Evolutionary conservation across 2,888 invertebrate species (phyloP).

Genomic region (Cephalotes varians): DNA sequence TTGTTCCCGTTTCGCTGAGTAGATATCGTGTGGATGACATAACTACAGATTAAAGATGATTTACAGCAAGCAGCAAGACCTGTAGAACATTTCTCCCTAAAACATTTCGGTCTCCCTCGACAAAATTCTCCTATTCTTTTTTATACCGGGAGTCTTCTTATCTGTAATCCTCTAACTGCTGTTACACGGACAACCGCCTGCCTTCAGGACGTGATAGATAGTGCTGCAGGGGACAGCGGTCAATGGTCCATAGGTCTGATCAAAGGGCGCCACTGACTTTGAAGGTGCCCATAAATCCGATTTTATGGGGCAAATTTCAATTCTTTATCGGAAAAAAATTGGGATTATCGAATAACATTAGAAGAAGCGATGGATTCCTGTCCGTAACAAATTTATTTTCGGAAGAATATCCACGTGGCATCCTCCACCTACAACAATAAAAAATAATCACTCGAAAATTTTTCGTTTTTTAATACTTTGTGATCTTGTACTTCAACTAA

Average conservation of each 20-base stretch:
- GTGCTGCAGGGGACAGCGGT: constrained; percentile 58
- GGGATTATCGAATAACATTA: constrained; percentile 44
- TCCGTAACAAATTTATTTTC: constrained; percentile 21
- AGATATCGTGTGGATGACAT: constrained; percentile 48
- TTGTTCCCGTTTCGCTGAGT: constrained; percentile 41
- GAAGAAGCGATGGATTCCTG: background rate
- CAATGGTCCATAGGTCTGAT: constrained; percentile 64
- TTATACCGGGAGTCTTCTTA: constrained; percentile 61
- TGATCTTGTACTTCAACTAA: background rate
- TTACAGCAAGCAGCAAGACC: constrained; percentile 29
- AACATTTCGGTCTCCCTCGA: constrained; percentile 19
- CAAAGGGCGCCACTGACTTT: constrained; percentile 60
- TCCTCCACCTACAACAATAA: constrained; percentile 2
- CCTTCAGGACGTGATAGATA: constrained; percentile 63
- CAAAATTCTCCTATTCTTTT: constrained; percentile 55
- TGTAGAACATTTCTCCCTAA: constrained; percentile 45
- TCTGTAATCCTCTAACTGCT: constrained; percentile 67
- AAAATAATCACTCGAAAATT: background rate
- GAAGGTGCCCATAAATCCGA: constrained; percentile 56
- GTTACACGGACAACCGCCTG: constrained; percentile 52
- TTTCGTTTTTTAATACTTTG: background rate
- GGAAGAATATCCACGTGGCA: background rate
- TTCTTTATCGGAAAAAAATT: constrained; percentile 52
- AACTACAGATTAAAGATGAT: constrained; percentile 70
- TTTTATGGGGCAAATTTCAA: constrained; percentile 49